phyloP scores from a whole-genome alignment of 1,140 invertebrate species.

The Drosophila arawakana region DNA sequence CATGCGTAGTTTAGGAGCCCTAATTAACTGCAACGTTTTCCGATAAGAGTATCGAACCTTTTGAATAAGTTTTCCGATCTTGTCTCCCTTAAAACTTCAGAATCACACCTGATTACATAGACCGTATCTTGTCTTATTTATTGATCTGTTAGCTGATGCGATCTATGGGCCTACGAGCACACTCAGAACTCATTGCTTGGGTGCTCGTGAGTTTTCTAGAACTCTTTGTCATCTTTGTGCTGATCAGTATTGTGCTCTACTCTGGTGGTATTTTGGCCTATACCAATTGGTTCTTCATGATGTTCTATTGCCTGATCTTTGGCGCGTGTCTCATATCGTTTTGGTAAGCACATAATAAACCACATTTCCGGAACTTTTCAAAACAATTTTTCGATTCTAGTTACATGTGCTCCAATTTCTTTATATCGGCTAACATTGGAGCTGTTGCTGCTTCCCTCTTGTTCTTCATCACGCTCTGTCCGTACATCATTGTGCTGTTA shows the following conservation, averaged over 20 bases:
- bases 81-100: too few species aligned
- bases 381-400: constrained; percentile 72
- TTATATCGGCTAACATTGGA: constrained; percentile 87
- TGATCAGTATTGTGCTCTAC: constrained; percentile 85
- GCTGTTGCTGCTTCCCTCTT: constrained; percentile 87
- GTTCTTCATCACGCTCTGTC: constrained; percentile 88
- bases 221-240: constrained; percentile 85
- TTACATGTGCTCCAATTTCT: constrained; percentile 89
- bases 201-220: constrained; percentile 86
- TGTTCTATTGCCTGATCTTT: constrained; percentile 86
- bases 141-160: constrained; percentile 86
- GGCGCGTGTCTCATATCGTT: constrained; percentile 87
- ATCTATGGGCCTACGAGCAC: constrained; percentile 88
- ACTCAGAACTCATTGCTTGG: constrained; percentile 87
- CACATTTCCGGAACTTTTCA: constrained; percentile 51
- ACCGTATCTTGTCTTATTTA: background rate
- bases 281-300: constrained; percentile 86
- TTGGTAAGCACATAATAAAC: constrained; percentile 85
- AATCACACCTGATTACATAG: too few species aligned
- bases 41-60: too few species aligned
- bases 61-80: too few species aligned
- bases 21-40: too few species aligned
- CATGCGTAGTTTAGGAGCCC: too few species aligned
- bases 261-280: constrained; percentile 86
- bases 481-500: constrained; percentile 88